Percentiles rank a stretch among this genome's conserved stretches.
These are phyloP conservation scores for Caenorhabditis sp. DNA, from an alignment of 2,888 invertebrate genomes.

Conservation along the genomic window DNA sequence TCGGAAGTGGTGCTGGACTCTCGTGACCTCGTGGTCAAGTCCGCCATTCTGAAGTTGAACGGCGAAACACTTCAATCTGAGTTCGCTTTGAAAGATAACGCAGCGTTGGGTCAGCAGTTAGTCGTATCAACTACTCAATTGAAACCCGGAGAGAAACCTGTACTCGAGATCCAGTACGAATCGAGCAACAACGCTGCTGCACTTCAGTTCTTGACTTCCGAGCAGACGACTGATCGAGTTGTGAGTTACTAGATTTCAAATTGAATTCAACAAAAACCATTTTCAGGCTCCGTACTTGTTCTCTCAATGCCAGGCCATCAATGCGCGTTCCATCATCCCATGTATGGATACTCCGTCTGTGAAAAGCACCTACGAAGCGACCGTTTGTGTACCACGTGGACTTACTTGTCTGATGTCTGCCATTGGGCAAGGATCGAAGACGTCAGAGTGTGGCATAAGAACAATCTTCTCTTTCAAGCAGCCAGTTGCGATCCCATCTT, in stretches of 20 bases:
- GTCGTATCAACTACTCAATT: constrained; percentile 26
- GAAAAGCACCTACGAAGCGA: constrained; percentile 90
- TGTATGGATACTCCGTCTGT: constrained; percentile 95
- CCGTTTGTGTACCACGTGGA: constrained; percentile 88
- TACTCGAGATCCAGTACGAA: constrained; percentile 87
- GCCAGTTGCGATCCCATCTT: constrained; percentile 91
- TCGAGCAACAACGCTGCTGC: constrained; percentile 90
- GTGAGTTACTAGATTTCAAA: too few relatives aligned
- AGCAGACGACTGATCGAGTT: constrained; percentile 91
- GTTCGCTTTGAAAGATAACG: constrained; percentile 54
- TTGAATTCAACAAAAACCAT: neutral
- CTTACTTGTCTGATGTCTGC: constrained; percentile 95
- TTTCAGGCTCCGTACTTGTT: constrained; percentile 88
- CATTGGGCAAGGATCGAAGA: constrained; percentile 66
- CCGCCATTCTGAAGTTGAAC: constrained; percentile 50
- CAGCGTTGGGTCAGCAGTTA: constrained; percentile 65
- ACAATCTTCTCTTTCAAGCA: constrained; percentile 73
- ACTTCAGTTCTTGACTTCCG: constrained; percentile 91
- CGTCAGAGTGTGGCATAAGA: constrained; percentile 54
- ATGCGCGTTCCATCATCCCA: constrained; percentile 92
- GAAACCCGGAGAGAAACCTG: constrained; percentile 40
- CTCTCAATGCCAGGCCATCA: constrained; percentile 88
- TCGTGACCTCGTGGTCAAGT: constrained; percentile 72
- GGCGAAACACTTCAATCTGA: constrained; percentile 29
- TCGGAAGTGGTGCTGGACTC: constrained; percentile 74